Base-by-base conservation (phyloP, 2,888 invertebrate species). In the Tromatobia lineatoria region DNA sequence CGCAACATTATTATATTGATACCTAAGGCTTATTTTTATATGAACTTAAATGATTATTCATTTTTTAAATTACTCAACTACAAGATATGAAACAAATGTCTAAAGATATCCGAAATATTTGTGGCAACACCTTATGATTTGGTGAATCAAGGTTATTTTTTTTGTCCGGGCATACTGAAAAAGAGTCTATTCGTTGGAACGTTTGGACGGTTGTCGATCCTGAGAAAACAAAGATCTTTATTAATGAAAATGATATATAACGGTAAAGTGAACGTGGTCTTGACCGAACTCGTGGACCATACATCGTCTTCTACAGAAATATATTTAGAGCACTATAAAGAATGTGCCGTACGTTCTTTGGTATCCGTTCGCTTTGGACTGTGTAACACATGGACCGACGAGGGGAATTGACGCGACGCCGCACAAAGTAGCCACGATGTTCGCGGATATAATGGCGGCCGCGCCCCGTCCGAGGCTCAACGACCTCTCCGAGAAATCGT, bases 401-500 rank as follows among this genome's bases (percentile, higher is more conserved):
- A 20, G 57, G 20, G 54, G 52, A 57, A 42, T 71, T 70, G 29
- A 54, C 13, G 54, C 45, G n/a, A 4, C 42, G 42, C 23, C 57
- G 57, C 47, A 74, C 73, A 74, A 74, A 74, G 73, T 61, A 59
- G 71, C 73, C 29, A 61, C 78, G 64, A 79, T 82, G 74, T 82
- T 85, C 75, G 83, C 83, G 85, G 85, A 86, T 85, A 78, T 90
- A 90, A 91, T 90, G 90, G 90, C 89, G 88, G 89, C 91, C 90
- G 88, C 88, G 88, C 89, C 90, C 89, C 88, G 88, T 88, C 90
- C 91, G 89, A 91, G 88, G 92, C 92, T 92, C 92, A 93, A 92
- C 90, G 92, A 92, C 92, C 92, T 92, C 83, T 57, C 88, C 87
- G 90, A 90, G 90, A 90, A 91, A 92, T 92, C 90, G 91, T 91